Conservation (phyloP, 2,888 invertebrate species). For the Drosophila villosipedis region DNA sequence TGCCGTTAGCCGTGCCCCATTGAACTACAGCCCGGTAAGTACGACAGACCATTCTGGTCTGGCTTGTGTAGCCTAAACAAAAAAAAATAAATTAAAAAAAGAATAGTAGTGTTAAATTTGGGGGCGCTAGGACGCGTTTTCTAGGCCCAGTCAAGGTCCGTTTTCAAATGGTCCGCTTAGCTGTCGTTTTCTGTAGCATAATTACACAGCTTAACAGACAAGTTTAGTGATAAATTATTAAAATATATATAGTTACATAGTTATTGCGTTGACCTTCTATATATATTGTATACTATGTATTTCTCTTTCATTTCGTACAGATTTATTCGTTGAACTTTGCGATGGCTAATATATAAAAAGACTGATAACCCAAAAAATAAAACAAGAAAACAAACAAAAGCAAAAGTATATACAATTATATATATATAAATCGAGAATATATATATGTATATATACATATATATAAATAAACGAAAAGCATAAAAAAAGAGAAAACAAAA, state of each 20-base stretch:
- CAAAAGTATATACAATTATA: conserved; percentile 62
- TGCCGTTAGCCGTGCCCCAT: conserved; percentile 96
- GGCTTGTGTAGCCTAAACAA: neutral
- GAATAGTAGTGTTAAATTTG: conserved; percentile 24
- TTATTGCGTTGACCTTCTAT: conserved; percentile 74
- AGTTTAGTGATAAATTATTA: conserved; percentile 7
- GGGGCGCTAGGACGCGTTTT: conserved; percentile 37
- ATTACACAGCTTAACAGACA: conserved; percentile 8
- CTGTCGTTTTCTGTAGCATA: conserved; percentile 25
- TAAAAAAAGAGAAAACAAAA: conserved; percentile 55
- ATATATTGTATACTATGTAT: conserved; percentile 78
- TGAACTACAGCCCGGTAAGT: conserved; percentile 97
- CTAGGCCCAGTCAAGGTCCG: conserved; percentile 47
- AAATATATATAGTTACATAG: conserved; percentile 51
- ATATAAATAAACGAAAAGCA: conserved; percentile 50
- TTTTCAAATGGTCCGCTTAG: conserved; percentile 27
- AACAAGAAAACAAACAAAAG: conserved; percentile 52
- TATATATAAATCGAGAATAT: conserved; percentile 66
- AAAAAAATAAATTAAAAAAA: neutral
- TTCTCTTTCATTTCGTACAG: conserved; percentile 83
- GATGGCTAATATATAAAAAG: conserved; percentile 85
- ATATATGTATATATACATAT: conserved; percentile 65
- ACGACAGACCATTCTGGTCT: conserved; percentile 1
- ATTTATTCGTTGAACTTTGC: conserved; percentile 85
- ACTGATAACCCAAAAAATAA: conserved; percentile 81